Evolutionary conservation across 2,113 vertebrate genomes (phyloP), one percentile per base, ranked within the genome.

Genomic region (Elachura formosa): DNA sequence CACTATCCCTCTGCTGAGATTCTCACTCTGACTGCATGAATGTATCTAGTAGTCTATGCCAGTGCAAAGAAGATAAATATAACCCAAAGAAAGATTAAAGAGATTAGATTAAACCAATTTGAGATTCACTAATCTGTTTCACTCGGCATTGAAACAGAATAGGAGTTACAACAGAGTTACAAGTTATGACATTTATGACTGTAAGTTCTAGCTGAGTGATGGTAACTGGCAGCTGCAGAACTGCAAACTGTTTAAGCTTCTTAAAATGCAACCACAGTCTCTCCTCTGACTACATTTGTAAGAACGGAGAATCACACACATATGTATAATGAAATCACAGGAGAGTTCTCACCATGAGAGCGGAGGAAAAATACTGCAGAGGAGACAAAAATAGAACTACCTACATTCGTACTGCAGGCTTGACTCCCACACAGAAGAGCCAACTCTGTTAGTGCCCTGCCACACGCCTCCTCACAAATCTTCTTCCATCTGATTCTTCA

Each of bases 221-320:
- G 56, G 73, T 29, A 96, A 94, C 55, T 89, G 59, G 64, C 91
- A 96, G 87, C 64, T 96, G 73, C 64, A 87, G 73, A 89, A 91
- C 0, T 67, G 63, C 68, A 89, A 89, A 91, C 88, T 58, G 61
- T 41, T 92, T 45, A 67, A 87, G 51, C 34, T 91, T 54, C 80
- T 91, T 56, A 55, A 80, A 92, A 71, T 10, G 59, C 38, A 46
- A 69, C 58, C 54, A 48, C 31, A 90, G 46, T 20, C 68, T 85
- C 71, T 88, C 67, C 63, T 77, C 51, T 74, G 48, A 75, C 41
- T 80, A 38, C 55, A 63, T 41, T 43, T 55, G 26, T 49, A 63
- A 94, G 86, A 90, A 69, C 6, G 13, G 15, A 87, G 61, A 81
- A 67, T 81, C 9, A 2, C 5, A 16, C 63, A 74, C 46, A 28